Conservation (phyloP, 2,888 invertebrate genomes). For the Eupithecia inturbata region DNA sequence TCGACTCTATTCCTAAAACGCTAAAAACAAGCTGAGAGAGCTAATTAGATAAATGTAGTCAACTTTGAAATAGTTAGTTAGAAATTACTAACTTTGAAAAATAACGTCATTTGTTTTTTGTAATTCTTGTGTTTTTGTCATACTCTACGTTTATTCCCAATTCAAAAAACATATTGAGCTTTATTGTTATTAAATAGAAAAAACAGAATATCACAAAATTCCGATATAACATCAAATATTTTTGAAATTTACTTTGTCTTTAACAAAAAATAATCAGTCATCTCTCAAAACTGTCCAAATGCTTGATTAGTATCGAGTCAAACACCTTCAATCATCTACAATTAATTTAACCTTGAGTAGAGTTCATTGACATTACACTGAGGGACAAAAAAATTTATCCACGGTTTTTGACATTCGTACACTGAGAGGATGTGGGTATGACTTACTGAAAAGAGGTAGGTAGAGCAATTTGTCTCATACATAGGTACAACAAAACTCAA, state of each 20-base stretch:
- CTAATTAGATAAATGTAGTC: conserved; percentile 14
- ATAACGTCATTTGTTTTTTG: background rate
- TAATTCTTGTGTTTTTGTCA: background rate
- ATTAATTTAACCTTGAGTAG: conserved; percentile 65
- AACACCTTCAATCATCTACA: conserved; percentile 48
- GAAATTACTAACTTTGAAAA: background rate
- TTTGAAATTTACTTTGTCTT: too few relatives aligned
- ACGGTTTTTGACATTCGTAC: conserved; percentile 28
- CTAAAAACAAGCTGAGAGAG: background rate
- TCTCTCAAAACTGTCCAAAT: conserved; percentile 13
- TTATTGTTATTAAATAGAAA: background rate
- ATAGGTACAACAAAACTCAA: background rate
- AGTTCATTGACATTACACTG: conserved; percentile 61
- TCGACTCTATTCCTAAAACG: conserved; percentile 15
- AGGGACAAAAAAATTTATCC: conserved; percentile 51
- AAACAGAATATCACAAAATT: background rate
- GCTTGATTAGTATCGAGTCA: conserved; percentile 31
- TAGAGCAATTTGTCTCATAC: background rate
- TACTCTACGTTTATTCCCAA: background rate
- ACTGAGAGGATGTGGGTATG: background rate
- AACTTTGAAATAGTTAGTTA: conserved; percentile 4
- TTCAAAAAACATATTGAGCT: background rate
- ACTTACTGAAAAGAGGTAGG: conserved; percentile 3
- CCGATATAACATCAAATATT: too few relatives aligned
- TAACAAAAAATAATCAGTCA: background rate